Conservation (phyloP, 2,113 vertebrate species). For the Apodemus speciosus region DNA sequence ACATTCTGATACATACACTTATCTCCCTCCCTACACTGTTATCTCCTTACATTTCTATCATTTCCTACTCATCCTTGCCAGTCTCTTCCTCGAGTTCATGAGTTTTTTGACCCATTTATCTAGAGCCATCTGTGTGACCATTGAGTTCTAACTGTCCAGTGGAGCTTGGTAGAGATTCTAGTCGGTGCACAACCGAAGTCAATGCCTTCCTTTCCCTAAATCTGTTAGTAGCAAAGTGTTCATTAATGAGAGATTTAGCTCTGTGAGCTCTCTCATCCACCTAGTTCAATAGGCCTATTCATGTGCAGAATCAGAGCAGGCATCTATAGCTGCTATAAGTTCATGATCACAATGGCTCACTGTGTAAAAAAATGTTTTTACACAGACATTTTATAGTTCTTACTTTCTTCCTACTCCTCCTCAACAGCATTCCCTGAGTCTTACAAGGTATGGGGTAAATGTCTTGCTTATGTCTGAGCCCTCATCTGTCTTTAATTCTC, state of each 20-base stretch:
- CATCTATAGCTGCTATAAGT: neutral
- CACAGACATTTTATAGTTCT: neutral
- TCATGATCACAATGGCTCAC: neutral
- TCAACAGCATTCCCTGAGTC: neutral
- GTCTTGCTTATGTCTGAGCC: neutral
- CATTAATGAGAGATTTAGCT: neutral
- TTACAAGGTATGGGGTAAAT: neutral
- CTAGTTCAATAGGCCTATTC: neutral
- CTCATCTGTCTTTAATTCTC: neutral
- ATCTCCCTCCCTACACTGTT: neutral
- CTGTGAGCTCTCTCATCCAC: neutral
- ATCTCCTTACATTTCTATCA: neutral
- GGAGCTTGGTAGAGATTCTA: neutral
- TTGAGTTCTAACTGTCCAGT: neutral
- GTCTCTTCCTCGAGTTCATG: neutral
- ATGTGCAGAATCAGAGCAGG: neutral
- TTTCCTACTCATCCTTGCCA: neutral
- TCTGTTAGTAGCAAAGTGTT: neutral
- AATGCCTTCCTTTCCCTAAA: neutral
- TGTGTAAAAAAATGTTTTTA: too few species aligned
- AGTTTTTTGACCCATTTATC: neutral
- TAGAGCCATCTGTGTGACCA: neutral
- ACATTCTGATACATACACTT: neutral
- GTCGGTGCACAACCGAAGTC: neutral
- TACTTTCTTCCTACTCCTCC: neutral